Evolutionary conservation across 2,113 vertebrate species (phyloP), one percentile per base, ranked within the genome.

Genomic region (mouse (Mus musculus)): DNA sequence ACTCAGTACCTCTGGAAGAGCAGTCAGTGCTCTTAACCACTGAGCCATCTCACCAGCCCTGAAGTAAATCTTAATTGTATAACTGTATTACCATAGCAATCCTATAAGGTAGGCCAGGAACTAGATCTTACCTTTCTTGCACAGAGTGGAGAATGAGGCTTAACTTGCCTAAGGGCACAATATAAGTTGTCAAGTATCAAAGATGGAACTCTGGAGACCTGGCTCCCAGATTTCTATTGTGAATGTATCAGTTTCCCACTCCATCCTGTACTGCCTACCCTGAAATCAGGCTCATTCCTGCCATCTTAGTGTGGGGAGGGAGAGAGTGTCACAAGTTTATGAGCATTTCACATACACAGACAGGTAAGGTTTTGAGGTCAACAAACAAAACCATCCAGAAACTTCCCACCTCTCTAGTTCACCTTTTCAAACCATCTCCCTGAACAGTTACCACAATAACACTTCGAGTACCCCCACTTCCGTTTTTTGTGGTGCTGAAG

Each of bases 21-120:
- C 49, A 49, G 49, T 49, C 49, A 49, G 49, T 49, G 49, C 49
- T 49, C 49, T 49, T 49, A 49, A 49, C 49, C 49, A 49, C 49
- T 49, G 7, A 49, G 49, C 49, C 49, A 49, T 49, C 49, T 49
- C 49, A 6, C 49, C 49, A 49, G 49, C 49, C 49, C 52, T 86
- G 52, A 94, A 81, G 39, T 89, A 89, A 80, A 95, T 67, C 77
- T 4, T 59, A 77, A 52, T 26, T 85, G 82, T 85, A 20, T 73
- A 89, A n/a, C 76, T 93, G 80, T 95, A 93, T 67, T 81, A 46
- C 28, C 49, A 65, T 73, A 88, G 95, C n/a, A 90, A 93, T 49
- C 2, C 61, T 56, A 69, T 42, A 59, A 89, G 19, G 81, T 42
- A 92, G 77, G 22, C 75, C 39, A 69, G n/a, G 75, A 89, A 17